phyloP scores from a whole-genome alignment of 2,113 vertebrate species.

The Hyperopisus bebe region DNA sequence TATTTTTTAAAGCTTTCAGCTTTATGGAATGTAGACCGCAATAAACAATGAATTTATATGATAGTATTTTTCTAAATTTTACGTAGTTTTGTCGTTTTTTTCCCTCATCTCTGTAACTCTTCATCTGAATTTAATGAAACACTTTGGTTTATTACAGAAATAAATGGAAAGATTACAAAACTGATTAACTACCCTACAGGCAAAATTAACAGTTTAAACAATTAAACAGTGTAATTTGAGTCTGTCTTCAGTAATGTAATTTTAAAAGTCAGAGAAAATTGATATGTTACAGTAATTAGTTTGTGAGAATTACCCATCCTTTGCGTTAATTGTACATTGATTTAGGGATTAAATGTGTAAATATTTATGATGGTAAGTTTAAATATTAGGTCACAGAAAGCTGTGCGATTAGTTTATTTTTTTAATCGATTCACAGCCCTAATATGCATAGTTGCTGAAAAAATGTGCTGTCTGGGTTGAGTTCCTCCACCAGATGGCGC shows the following conservation, averaged over 20 bases:
- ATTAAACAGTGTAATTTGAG: not conserved
- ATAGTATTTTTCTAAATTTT: not conserved
- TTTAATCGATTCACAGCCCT: not conserved
- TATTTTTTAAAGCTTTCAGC: not conserved
- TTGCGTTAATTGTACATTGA: not conserved
- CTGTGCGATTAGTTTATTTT: not conserved
- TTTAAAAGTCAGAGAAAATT: not conserved
- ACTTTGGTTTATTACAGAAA: not conserved
- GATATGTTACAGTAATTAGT: not conserved
- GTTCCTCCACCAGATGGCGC: not conserved
- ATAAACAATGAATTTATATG: not conserved
- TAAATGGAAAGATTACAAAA: not conserved
- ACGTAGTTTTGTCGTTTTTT: not conserved
- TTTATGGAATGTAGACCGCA: not conserved
- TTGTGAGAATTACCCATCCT: not conserved
- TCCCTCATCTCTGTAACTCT: not conserved
- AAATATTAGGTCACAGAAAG: not conserved
- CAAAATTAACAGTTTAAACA: not conserved
- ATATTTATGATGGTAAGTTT: not conserved
- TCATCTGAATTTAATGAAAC: not conserved
- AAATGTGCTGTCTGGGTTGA: not conserved
- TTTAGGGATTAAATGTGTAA: not conserved
- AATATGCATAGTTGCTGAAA: not conserved
- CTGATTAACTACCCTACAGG: not conserved
- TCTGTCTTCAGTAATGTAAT: not conserved